Conservation (phyloP, 2,113 vertebrate species). For the Halcyon malimbica region DNA sequence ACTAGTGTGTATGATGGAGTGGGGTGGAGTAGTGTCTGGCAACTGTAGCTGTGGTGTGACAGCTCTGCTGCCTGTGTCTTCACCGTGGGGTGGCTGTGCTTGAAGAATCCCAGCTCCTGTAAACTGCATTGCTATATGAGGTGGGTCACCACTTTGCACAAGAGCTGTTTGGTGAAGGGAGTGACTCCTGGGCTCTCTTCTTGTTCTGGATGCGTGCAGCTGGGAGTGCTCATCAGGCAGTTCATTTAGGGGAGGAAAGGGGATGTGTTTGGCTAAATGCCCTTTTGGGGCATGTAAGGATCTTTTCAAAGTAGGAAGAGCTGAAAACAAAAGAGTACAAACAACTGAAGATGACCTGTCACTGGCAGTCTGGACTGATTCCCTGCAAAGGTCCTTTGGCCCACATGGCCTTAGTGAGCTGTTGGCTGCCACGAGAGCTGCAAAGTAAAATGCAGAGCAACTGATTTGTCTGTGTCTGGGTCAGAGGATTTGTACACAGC, state of each 20-base stretch:
- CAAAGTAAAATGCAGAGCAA: background rate
- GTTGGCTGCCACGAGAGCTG: background rate
- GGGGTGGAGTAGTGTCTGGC: background rate
- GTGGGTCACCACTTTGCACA: background rate
- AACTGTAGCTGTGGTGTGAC: background rate
- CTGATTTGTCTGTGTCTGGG: background rate
- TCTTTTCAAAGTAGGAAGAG: background rate
- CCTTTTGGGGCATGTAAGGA: background rate
- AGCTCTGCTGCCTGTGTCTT: background rate
- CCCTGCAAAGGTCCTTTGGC: background rate
- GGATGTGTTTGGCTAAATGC: background rate
- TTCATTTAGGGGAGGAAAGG: background rate
- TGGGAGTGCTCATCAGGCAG: background rate
- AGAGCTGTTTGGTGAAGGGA: background rate
- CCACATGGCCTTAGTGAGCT: background rate
- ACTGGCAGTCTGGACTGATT: background rate
- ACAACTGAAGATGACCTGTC: background rate
- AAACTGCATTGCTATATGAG: background rate
- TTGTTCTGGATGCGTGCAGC: background rate
- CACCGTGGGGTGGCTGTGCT: background rate
- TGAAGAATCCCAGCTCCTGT: background rate
- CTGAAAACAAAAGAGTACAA: background rate
- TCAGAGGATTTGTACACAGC: background rate
- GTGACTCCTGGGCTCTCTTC: background rate
- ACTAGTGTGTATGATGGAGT: accelerated